phyloP scores from a whole-genome alignment of 2,113 vertebrate genomes.

The Corvus moneduloides region DNA sequence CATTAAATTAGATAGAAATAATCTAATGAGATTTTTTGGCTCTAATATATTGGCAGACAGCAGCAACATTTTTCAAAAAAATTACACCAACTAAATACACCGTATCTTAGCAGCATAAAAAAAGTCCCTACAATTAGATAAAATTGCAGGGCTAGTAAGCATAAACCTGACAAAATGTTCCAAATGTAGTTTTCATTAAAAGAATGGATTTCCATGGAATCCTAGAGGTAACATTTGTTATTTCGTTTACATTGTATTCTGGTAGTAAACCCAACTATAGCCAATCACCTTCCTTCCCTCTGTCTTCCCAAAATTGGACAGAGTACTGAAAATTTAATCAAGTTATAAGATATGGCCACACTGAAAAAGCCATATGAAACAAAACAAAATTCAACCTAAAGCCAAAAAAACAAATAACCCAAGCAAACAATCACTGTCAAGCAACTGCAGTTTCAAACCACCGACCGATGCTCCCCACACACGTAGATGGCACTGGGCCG shows the following conservation, averaged over 20 bases:
- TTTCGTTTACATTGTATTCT: constrained; percentile 50
- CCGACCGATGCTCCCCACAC: constrained; percentile 91
- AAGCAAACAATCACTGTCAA: neutral
- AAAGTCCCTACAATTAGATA: constrained; percentile 57
- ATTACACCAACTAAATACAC: constrained; percentile 56
- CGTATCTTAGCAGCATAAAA: constrained; percentile 76
- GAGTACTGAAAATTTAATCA: constrained; percentile 28
- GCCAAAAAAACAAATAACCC: neutral
- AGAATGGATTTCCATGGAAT: constrained; percentile 64
- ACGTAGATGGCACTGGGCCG: constrained; percentile 94
- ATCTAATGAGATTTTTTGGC: constrained; percentile 70
- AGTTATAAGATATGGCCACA: constrained; percentile 28
- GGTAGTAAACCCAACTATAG: constrained; percentile 34
- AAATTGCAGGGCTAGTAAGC: constrained; percentile 69
- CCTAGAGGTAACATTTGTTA: constrained; percentile 71
- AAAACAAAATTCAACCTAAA: constrained; percentile 14
- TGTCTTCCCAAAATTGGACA: constrained; percentile 34
- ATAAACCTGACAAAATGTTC: constrained; percentile 64
- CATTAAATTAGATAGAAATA: constrained; percentile 54
- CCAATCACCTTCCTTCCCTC: neutral
- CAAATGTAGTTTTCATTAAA: constrained; percentile 49
- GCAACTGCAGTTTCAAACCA: constrained; percentile 71
- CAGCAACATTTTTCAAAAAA: constrained; percentile 69
- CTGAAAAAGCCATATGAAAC: constrained; percentile 40
- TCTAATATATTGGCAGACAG: constrained; percentile 69